A percentile compares a stretch with the other conserved stretches of the same genome.
Conservation (phyloP, 2,888 invertebrate species). For the Nemoura dubitans region DNA sequence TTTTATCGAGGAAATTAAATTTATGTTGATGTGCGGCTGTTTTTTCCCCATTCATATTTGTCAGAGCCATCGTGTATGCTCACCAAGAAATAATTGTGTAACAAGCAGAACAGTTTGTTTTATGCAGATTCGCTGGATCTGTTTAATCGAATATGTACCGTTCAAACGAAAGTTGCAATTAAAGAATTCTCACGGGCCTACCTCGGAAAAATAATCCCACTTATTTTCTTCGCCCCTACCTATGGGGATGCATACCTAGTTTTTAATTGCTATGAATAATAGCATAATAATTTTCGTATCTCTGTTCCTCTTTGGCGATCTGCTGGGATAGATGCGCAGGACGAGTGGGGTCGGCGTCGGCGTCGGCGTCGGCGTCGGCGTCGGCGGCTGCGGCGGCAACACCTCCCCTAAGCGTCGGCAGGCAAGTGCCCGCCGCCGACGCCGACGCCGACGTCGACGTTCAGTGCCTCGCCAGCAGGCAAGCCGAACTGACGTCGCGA, state of each 20-base stretch:
- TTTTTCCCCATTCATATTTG: background rate
- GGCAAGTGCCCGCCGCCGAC: no score
- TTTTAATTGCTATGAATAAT: conserved; percentile 12
- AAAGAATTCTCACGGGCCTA: conserved; percentile 4
- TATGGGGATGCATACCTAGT: background rate
- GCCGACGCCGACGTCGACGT: background rate
- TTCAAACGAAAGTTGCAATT: background rate
- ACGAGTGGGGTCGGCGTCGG: background rate
- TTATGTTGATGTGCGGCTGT: background rate
- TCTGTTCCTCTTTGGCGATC: background rate
- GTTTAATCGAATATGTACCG: background rate
- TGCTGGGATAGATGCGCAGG: background rate
- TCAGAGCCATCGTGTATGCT: background rate
- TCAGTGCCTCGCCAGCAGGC: conserved; percentile 15
- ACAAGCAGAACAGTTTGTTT: background rate
- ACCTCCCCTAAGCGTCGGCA: background rate
- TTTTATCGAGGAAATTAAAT: background rate
- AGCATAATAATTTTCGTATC: background rate
- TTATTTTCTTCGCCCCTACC: background rate
- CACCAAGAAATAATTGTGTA: background rate
- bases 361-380: no score
- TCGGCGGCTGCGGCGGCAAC: background rate
- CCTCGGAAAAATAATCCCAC: background rate
- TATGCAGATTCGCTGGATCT: background rate
- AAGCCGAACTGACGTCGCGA: background rate